Conservation (phyloP, 2,888 invertebrate species). For the Orthosia gothica region DNA sequence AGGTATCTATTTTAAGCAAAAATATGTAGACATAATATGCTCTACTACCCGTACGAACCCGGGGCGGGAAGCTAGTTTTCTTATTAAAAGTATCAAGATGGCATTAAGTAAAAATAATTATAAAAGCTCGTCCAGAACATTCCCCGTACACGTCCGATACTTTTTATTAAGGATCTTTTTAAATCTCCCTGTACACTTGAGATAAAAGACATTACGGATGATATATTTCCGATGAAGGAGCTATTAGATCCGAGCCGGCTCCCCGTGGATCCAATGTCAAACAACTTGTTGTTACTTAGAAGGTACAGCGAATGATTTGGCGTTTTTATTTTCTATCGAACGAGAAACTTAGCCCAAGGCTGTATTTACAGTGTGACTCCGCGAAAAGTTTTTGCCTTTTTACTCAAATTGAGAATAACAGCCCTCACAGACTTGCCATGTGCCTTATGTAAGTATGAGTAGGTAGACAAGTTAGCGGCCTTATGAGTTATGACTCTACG, state of each 20-base stretch:
- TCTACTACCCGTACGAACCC: too few relatives aligned
- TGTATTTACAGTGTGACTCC: conserved; percentile 20
- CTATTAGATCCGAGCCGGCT: conserved; percentile 27
- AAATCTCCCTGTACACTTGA: conserved; percentile 15
- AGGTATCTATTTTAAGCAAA: too few relatives aligned
- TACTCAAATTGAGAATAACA: conserved; percentile 29
- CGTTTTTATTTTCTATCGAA: conserved; percentile 34
- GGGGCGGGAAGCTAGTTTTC: too few relatives aligned
- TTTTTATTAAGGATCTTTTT: conserved; percentile 19
- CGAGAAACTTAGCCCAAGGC: conserved; percentile 13
- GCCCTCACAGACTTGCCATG: conserved; percentile 20
- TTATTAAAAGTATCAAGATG: too few relatives aligned
- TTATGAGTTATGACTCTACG: neutral
- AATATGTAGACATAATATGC: too few relatives aligned
- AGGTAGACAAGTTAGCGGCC: neutral
- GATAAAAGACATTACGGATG: conserved; percentile 32
- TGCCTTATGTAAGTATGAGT: neutral
- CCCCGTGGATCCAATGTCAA: conserved; percentile 40
- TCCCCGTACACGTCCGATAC: conserved; percentile 15
- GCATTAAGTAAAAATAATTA: conserved; percentile 4
- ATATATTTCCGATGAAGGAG: conserved; percentile 29
- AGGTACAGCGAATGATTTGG: conserved; percentile 44
- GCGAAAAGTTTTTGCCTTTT: conserved; percentile 29
- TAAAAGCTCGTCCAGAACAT: conserved; percentile 1
- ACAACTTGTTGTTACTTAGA: conserved; percentile 40